Evolutionary conservation across 2,888 invertebrate species (phyloP).

Genomic region (Andrena dorsata): DNA sequence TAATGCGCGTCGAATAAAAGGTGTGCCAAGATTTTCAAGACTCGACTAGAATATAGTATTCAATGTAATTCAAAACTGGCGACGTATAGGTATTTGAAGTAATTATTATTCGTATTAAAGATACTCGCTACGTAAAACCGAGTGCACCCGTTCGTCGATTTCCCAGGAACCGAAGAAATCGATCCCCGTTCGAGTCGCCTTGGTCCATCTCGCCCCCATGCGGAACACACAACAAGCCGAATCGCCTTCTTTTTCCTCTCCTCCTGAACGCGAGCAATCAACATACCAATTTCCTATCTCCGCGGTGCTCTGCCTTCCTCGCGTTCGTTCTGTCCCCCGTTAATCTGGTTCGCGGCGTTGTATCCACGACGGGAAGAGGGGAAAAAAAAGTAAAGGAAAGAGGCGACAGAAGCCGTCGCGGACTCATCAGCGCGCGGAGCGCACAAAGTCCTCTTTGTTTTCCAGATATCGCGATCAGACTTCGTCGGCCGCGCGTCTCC

Average conservation of each 20-base stretch:
- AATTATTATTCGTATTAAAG: too few species aligned
- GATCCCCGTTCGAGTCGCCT: not conserved
- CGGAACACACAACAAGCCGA: constrained; percentile 45
- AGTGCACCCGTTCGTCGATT: constrained; percentile 19
- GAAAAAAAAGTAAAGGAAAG: constrained; percentile 23
- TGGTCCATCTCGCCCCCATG: constrained; percentile 9
- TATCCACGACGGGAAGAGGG: constrained; percentile 5
- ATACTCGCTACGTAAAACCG: not conserved
- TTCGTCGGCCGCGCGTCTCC: constrained; percentile 60
- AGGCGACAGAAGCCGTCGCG: constrained; percentile 54
- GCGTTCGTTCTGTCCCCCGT: constrained; percentile 8
- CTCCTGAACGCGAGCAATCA: constrained; percentile 51
- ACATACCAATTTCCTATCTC: constrained; percentile 66
- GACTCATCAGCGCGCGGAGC: constrained; percentile 55
- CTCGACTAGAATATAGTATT: too few species aligned
- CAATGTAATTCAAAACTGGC: too few species aligned
- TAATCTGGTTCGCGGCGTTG: constrained; percentile 16
- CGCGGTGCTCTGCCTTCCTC: constrained; percentile 39
- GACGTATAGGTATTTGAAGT: too few species aligned
- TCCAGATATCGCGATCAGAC: constrained; percentile 56
- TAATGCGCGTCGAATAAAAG: too few species aligned
- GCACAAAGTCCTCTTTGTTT: constrained; percentile 73
- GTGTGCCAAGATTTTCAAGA: too few species aligned
- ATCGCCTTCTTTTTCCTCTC: constrained; percentile 13
- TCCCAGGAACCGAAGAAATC: constrained; percentile 30